Percentiles rank a stretch among this genome's conserved stretches.
Evolutionary conservation across 2,113 vertebrate species (phyloP).

Genomic region (Clarias magur): DNA sequence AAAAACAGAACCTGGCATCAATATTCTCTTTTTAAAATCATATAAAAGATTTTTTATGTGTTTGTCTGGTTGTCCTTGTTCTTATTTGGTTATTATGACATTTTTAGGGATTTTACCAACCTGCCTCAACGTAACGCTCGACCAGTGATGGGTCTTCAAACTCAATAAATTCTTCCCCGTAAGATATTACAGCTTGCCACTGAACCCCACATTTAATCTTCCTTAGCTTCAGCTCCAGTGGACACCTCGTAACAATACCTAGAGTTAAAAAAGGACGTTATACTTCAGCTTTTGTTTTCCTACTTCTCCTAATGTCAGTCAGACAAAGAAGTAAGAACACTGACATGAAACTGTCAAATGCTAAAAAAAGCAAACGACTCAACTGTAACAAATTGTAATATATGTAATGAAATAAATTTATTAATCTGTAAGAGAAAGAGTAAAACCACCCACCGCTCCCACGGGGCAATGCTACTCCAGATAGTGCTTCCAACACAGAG

Average conservation of each 20-base stretch:
- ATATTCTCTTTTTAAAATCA: no score
- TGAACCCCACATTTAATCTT: slow-evolving; percentile 40
- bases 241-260: slow-evolving; percentile 62
- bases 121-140: slow-evolving; percentile 39
- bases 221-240: slow-evolving; percentile 54
- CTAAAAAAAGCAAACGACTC: not conserved
- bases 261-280: not conserved
- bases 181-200: slow-evolving; percentile 50
- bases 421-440: not conserved
- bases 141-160: slow-evolving; percentile 49
- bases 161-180: slow-evolving; percentile 29
- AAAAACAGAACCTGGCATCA: no score
- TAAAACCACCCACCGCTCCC: slow-evolving; percentile 52
- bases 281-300: not conserved
- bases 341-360: not conserved
- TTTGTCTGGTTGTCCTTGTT: not conserved
- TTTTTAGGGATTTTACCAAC: slow-evolving; percentile 16
- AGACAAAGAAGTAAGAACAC: not conserved
- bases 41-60: no score
- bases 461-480: slow-evolving; percentile 59
- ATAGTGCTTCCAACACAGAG: slow-evolving; percentile 61
- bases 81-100: not conserved
- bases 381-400: not conserved
- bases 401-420: not conserved
- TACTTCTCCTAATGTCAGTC: not conserved